Evolutionary conservation across 1,140 invertebrate species (phyloP).

Genomic region (Vanessa atalanta): DNA sequence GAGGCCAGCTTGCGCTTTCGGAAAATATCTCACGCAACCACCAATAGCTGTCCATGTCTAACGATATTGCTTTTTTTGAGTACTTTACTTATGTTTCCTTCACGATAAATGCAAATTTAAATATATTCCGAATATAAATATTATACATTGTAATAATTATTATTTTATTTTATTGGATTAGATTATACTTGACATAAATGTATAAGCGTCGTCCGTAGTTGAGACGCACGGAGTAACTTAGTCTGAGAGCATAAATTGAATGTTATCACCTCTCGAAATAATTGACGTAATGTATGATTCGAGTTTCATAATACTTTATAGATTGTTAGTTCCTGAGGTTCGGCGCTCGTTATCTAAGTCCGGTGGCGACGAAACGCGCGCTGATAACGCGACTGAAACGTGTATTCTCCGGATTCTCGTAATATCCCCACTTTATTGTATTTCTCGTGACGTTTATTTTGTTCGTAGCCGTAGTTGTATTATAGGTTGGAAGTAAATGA

Average conservation of each 20-base stretch:
- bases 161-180: not conserved
- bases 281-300: conserved; percentile 5
- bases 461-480: not conserved
- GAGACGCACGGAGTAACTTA: too few relatives aligned
- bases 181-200: too few relatives aligned
- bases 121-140: too few relatives aligned
- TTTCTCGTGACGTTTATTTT: conserved; percentile 2
- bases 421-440: conserved; percentile 1
- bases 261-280: conserved; percentile 4
- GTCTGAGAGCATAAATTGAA: not conserved
- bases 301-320: conserved; percentile 2
- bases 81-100: conserved; percentile 3
- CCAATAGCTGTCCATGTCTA: not conserved
- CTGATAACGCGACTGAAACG: not conserved
- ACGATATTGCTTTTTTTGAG: not conserved
- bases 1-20: conserved; percentile 27
- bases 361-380: not conserved
- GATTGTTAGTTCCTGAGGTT: conserved; percentile 16
- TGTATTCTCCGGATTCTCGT: not conserved
- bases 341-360: conserved; percentile 9
- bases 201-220: too few relatives aligned
- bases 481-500: too few relatives aligned
- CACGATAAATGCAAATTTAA: not conserved
- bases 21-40: not conserved
- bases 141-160: not conserved